A percentile compares a stretch with the other conserved stretches of the same genome.
phyloP scores from a whole-genome alignment of 2,113 vertebrate genomes.

The Brevimyrus niger region DNA sequence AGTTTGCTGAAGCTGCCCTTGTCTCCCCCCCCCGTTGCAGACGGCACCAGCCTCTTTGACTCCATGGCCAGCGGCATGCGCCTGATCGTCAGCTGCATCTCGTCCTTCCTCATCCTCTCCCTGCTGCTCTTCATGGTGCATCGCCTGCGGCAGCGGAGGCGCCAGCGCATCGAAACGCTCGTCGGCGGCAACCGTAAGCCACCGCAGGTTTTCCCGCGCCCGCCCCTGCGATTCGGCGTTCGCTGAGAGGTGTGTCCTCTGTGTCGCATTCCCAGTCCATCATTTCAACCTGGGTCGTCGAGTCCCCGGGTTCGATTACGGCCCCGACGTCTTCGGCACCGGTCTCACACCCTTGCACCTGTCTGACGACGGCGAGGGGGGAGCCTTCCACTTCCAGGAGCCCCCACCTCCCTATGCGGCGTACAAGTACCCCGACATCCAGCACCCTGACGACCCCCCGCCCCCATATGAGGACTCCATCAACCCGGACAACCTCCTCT shows the following conservation, averaged over 20 bases:
- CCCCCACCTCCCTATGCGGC: slow-evolving; percentile 92
- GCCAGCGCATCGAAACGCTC: slow-evolving; percentile 91
- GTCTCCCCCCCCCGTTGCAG: slow-evolving; percentile 56
- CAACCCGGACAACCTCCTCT: slow-evolving; percentile 80
- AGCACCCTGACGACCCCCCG: slow-evolving; percentile 89
- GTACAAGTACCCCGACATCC: slow-evolving; percentile 92
- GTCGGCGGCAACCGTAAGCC: slow-evolving; percentile 92
- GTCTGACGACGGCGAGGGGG: slow-evolving; percentile 93
- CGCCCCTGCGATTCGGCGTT: background rate
- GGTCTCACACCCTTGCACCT: slow-evolving; percentile 93
- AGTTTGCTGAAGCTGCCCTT: background rate
- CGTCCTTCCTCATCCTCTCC: slow-evolving; percentile 96
- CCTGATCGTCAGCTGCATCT: slow-evolving; percentile 94
- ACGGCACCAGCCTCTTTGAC: slow-evolving; percentile 90
- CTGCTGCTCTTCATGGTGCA: slow-evolving; percentile 99
- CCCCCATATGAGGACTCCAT: slow-evolving; percentile 95
- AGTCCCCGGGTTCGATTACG: slow-evolving; percentile 93
- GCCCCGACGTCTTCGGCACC: slow-evolving; percentile 85
- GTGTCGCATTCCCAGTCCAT: slow-evolving; percentile 67
- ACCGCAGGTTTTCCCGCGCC: background rate
- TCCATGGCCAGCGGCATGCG: slow-evolving; percentile 97
- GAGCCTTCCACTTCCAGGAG: slow-evolving; percentile 94
- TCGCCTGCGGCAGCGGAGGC: slow-evolving; percentile 81
- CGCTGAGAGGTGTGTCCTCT: background rate
- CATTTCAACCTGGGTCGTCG: slow-evolving; percentile 92